A percentile compares a stretch with the other conserved stretches of the same genome.
phyloP scores from a whole-genome alignment of 2,888 invertebrate genomes.

The Caenorhabditis japonica region DNA sequence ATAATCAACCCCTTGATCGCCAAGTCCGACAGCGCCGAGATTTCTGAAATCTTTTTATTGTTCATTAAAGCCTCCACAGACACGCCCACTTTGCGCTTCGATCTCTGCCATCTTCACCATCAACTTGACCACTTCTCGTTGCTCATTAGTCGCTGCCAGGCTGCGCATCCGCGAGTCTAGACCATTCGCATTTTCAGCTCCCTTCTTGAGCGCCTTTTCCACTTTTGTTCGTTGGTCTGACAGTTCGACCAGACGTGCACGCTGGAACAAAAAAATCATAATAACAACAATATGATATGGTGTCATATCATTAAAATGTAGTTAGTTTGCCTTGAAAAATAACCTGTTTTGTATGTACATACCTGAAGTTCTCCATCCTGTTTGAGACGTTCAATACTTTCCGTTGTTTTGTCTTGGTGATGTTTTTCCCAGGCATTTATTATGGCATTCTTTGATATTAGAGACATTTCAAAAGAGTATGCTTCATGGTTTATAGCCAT shows the following conservation, averaged over 20 bases:
- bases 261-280: too few species aligned
- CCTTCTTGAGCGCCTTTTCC: constrained; percentile 70
- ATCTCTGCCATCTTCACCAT: constrained; percentile 92
- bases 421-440: constrained; percentile 73
- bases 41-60: constrained; percentile 73
- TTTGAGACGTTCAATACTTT: constrained; percentile 71
- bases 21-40: constrained; percentile 72
- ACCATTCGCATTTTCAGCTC: constrained; percentile 51
- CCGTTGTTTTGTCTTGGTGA: constrained; percentile 64
- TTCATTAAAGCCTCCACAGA: too few species aligned
- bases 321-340: constrained; percentile 22
- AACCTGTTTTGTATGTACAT: not conserved
- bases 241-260: constrained; percentile 54
- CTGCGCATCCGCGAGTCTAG: constrained; percentile 63
- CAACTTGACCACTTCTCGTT: constrained; percentile 88
- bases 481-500: constrained; percentile 86
- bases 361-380: constrained; percentile 63
- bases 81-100: constrained; percentile 87
- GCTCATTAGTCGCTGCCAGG: constrained; percentile 83
- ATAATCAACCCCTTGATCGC: constrained; percentile 71
- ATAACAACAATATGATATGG: too few species aligned
- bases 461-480: constrained; percentile 73
- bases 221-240: constrained; percentile 69
- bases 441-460: constrained; percentile 68
- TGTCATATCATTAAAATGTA: constrained; percentile 20